Base-by-base conservation (phyloP, 2,113 vertebrate species). In the Toxostoma redivivum region DNA sequence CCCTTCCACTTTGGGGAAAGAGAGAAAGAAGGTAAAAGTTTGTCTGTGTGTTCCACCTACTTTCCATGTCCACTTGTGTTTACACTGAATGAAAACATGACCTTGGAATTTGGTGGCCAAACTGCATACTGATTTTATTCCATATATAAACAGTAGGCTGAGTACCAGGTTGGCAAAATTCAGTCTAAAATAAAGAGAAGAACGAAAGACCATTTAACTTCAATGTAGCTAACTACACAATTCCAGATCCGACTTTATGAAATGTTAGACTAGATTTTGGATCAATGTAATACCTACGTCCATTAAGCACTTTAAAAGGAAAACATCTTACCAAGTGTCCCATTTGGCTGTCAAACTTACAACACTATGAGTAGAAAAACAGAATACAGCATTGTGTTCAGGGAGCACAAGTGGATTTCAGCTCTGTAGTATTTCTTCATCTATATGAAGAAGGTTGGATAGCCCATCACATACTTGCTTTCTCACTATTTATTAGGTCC, bases 311-410 rank as follows among this genome's bases (percentile, higher is more conserved):
- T 98, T 98, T 92, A 96, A 98, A 97, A 97, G 91, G 97, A 97
- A 98, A 98, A 97, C 37, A 94, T 93, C 97, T 96, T 95, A 98
- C 96, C 94, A 98, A 98, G 91, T 95, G 97, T 98, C 97, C 97
- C 97, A 98, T 98, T 98, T 98, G 94, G 92, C 94, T 98, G 98
- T 98, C 92, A 98, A 97, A 98, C 97, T 97, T 97, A 97, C 91
- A 97, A 69, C 92, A 48, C 85, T 42, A 47, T 93, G 97, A 97
- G 97, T 40, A 90, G 92, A 94, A 98, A 97, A 97, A 74, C 94
- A 14, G 87, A 95, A 89, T 22, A 96, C 72, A 86, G 76, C 48
- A 42, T 23, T 95, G 91, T 92, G 92, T 91, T 97, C 95, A 86
- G 90, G 88, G 74, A 96, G 89, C 95, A 92, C 70, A 94, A 97